A percentile compares a stretch with the other conserved stretches of the same genome.
Evolutionary conservation across 1,140 invertebrate species (phyloP).

Genomic region (Tetranychus urticae): DNA sequence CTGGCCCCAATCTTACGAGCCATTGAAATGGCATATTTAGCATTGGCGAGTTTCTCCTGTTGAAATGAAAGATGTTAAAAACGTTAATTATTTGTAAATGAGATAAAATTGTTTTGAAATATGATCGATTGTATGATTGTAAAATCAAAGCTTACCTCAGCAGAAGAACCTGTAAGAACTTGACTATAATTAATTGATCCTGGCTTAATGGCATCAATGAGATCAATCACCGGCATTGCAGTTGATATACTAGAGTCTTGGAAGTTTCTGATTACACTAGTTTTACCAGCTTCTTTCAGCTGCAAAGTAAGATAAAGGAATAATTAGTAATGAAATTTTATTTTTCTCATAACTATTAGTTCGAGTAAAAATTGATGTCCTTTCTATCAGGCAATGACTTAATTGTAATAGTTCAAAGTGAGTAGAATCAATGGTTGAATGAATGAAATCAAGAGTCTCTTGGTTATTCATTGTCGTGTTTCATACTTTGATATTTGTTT

Average conservation of each 20-base stretch:
- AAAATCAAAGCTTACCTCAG: constrained; percentile 39
- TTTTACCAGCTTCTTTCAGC: constrained; percentile 42
- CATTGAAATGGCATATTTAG: constrained; percentile 95
- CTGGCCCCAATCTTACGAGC: constrained; percentile 86
- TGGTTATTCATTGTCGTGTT: no score
- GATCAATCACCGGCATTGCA: constrained; percentile 67
- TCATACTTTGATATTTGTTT: no score
- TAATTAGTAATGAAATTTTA: neutral
- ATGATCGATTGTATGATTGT: neutral
- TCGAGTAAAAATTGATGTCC: neutral
- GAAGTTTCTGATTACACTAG: constrained; percentile 56
- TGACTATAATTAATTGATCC: constrained; percentile 81
- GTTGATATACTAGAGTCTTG: constrained; percentile 60
- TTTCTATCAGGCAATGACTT: no score
- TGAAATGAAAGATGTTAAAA: neutral
- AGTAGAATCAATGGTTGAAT: no score
- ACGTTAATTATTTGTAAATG: neutral
- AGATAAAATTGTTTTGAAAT: neutral
- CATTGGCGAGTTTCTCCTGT: constrained; percentile 79
- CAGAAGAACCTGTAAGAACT: constrained; percentile 44
- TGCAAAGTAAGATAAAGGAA: constrained; percentile 7
- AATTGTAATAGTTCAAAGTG: no score
- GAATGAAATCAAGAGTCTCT: no score
- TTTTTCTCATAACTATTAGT: neutral
- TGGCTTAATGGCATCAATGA: constrained; percentile 89